Conservation (phyloP, 2,888 invertebrate species). For the Thymelicus acteon region DNA sequence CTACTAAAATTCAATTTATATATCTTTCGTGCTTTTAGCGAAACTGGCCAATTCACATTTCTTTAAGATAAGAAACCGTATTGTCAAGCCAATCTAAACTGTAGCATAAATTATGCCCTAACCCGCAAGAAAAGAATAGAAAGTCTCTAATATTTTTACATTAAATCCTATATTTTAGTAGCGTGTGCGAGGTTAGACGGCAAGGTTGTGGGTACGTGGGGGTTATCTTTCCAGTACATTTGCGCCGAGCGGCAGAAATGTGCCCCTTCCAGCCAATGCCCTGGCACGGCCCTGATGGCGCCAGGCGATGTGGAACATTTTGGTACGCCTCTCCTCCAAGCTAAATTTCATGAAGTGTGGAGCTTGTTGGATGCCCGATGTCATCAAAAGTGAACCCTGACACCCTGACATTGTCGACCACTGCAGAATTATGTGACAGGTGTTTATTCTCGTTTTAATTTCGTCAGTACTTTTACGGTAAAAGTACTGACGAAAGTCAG, state of each 20-base stretch:
- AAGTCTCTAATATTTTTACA: constrained; percentile 37
- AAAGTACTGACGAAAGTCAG: too few species aligned
- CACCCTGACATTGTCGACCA: too few species aligned
- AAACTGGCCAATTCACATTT: constrained; percentile 11
- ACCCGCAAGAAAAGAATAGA: constrained; percentile 34
- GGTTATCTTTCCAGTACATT: constrained; percentile 38
- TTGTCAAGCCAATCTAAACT: constrained; percentile 32
- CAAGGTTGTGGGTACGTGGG: constrained; percentile 9
- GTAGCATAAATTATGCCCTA: constrained; percentile 28
- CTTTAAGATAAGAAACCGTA: constrained; percentile 31
- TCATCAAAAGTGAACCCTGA: too few species aligned
- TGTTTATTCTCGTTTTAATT: too few species aligned
- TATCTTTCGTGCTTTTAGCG: not conserved
- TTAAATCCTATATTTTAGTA: constrained; percentile 36
- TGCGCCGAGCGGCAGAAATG: constrained; percentile 32
- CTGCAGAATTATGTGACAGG: too few species aligned
- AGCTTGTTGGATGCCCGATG: not conserved
- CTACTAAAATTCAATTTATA: constrained; percentile 6
- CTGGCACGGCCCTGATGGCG: not conserved
- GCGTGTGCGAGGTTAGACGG: constrained; percentile 29
- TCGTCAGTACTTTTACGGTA: too few species aligned
- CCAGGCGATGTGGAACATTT: not conserved
- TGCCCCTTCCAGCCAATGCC: constrained; percentile 28
- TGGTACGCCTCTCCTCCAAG: not conserved
- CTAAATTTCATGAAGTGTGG: not conserved